Evolutionary conservation across 2,797 vertebrate genomes (phyloP).

Genomic region (Neoniphon sammara): DNA sequence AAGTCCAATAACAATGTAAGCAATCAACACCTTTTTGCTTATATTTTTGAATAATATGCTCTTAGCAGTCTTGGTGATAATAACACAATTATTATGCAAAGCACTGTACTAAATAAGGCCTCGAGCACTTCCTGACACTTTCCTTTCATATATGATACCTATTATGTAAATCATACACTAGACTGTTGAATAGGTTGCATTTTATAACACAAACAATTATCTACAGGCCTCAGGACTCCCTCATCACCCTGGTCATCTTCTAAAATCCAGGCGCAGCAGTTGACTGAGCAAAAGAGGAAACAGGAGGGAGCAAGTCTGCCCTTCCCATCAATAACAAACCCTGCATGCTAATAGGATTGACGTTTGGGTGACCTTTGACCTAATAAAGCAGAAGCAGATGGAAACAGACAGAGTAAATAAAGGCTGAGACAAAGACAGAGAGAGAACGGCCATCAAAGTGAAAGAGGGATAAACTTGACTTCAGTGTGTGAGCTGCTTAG

Average conservation of each 20-base stretch:
- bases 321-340: constrained; percentile 32
- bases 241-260: neutral
- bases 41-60: no score
- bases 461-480: constrained; percentile 37
- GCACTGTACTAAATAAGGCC: no score
- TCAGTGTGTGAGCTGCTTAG: constrained; percentile 30
- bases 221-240: no score
- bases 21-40: no score
- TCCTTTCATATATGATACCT: no score
- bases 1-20: no score
- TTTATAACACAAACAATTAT: no score
- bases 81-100: no score
- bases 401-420: constrained; percentile 18
- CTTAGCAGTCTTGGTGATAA: no score
- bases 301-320: neutral
- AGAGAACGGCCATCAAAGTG: neutral
- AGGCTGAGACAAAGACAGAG: constrained; percentile 19
- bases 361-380: constrained; percentile 38
- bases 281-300: neutral
- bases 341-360: constrained; percentile 14
- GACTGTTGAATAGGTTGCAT: no score
- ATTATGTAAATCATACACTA: no score
- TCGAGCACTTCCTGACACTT: no score
- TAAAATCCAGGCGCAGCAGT: neutral
- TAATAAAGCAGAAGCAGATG: constrained; percentile 38